phyloP scores from a whole-genome alignment of 1,140 invertebrate genomes.

The Drosophila orena region DNA sequence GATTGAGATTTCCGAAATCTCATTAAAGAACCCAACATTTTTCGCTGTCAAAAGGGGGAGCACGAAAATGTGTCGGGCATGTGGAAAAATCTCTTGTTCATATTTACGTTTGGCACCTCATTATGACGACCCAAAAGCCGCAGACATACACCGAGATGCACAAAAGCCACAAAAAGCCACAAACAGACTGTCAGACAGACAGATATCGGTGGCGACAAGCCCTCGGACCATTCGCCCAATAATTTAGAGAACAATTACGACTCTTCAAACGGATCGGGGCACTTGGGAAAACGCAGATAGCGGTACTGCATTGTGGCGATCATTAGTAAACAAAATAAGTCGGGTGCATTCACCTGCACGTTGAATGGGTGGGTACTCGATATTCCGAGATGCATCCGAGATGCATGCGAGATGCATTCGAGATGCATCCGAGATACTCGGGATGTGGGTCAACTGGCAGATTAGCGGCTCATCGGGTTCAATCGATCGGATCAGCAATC shows the following conservation, averaged over 20 bases:
- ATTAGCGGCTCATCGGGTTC: constrained; percentile 68
- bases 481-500: constrained; percentile 54
- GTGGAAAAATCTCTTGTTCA: constrained; percentile 31
- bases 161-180: constrained; percentile 52
- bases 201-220: constrained; percentile 55
- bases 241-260: constrained; percentile 77
- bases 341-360: constrained; percentile 72
- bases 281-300: constrained; percentile 39
- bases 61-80: constrained; percentile 29
- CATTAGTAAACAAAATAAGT: constrained; percentile 79
- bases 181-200: constrained; percentile 26
- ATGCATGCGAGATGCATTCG: background rate
- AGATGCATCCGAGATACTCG: background rate
- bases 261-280: constrained; percentile 56
- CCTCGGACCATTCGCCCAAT: constrained; percentile 54
- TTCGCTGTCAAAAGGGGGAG: constrained; percentile 25
- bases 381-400: background rate
- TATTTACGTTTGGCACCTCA: constrained; percentile 77
- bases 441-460: constrained; percentile 69
- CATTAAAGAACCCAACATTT: constrained; percentile 70
- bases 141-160: constrained; percentile 51
- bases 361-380: background rate
- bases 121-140: constrained; percentile 72
- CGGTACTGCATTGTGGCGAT: constrained; percentile 62
- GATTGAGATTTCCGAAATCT: constrained; percentile 67